phyloP scores from a whole-genome alignment of 92 coral and sea anemone genomes.

The Zoanthus sociatus region DNA sequence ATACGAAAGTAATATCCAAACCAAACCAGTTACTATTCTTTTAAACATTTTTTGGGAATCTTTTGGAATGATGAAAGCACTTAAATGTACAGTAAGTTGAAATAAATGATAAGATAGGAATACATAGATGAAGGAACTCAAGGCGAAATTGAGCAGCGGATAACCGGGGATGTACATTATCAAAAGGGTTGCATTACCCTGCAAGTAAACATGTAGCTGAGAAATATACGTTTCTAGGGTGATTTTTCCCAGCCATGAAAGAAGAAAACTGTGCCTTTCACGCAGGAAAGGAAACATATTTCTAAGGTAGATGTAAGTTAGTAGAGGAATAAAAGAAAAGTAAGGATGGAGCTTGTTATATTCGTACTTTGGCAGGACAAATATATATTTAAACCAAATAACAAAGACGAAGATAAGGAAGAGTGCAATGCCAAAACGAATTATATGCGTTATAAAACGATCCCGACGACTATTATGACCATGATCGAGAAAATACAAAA shows the following conservation, averaged over 20 bases:
- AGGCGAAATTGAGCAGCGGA: constrained; percentile 77
- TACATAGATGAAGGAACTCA: constrained; percentile 71
- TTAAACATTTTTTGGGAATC: constrained; percentile 60
- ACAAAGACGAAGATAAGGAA: constrained; percentile 47
- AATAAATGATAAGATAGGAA: constrained; percentile 74
- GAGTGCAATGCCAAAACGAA: constrained; percentile 61
- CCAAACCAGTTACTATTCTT: constrained; percentile 43
- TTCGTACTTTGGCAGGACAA: constrained; percentile 73
- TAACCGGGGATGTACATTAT: constrained; percentile 76
- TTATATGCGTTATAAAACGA: constrained; percentile 29
- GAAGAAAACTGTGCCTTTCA: constrained; percentile 57
- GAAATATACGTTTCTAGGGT: constrained; percentile 87
- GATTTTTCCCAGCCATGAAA: constrained; percentile 85
- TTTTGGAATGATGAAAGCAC: constrained; percentile 73
- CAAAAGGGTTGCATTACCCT: constrained; percentile 74
- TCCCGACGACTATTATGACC: constrained; percentile 40
- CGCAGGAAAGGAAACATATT: constrained; percentile 78
- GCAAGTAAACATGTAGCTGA: constrained; percentile 85
- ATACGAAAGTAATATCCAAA: constrained; percentile 73
- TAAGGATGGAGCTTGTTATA: constrained; percentile 83
- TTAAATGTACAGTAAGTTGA: constrained; percentile 72
- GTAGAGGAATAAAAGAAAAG: constrained; percentile 75
- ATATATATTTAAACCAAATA: constrained; percentile 69
- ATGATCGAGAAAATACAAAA: constrained; percentile 59
- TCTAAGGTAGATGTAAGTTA: constrained; percentile 76